These are phyloP conservation scores for Malurus splendens DNA, from an alignment of 2,797 vertebrate species.

Conservation along the genomic window DNA sequence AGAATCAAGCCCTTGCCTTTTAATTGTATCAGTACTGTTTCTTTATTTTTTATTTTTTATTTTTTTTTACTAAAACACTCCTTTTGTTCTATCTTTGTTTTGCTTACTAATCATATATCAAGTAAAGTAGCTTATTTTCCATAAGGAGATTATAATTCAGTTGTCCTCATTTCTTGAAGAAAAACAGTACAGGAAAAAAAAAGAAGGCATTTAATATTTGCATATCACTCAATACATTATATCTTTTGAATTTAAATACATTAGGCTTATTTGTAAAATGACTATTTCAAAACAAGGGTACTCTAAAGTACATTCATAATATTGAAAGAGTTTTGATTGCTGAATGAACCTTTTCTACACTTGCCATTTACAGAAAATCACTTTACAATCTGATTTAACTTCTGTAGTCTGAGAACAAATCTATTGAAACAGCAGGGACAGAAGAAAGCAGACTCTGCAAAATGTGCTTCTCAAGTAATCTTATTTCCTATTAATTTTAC, in stretches of 20 bases:
- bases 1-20: background rate
- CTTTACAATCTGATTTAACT: background rate
- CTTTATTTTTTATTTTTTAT: background rate
- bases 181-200: background rate
- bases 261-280: background rate
- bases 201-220: background rate
- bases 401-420: background rate
- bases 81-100: background rate
- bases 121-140: background rate
- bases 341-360: background rate
- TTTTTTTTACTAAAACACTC: background rate
- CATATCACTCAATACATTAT: background rate
- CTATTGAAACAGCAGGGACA: background rate
- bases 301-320: background rate
- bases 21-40: background rate
- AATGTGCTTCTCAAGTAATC: background rate
- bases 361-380: background rate
- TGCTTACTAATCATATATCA: background rate
- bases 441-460: background rate
- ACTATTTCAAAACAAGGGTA: background rate
- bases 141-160: background rate
- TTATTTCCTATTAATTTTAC: background rate
- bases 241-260: background rate
- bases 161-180: background rate
- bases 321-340: background rate